Evolutionary conservation across 2,888 invertebrate species (phyloP).

Genomic region (Iphiclides podalirius): DNA sequence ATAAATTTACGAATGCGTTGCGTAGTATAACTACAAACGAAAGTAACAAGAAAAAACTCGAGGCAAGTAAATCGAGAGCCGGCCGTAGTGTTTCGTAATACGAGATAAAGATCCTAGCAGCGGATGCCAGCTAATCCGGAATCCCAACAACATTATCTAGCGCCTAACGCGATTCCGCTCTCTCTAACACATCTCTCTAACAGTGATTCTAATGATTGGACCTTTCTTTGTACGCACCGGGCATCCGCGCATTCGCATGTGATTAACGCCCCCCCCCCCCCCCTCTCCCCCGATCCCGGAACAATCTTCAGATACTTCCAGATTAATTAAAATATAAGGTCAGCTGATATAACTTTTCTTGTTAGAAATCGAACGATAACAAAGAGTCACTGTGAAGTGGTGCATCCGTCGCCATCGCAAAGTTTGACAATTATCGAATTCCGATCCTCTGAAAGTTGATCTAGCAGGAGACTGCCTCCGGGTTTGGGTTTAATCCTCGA

Average conservation of each 20-base stretch:
- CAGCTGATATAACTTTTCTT: too few species aligned
- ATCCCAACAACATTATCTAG: slow-evolving; percentile 58
- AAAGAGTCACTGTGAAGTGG: too few species aligned
- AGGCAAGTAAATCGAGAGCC: neutral
- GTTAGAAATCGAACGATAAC: too few species aligned
- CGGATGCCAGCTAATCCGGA: slow-evolving; percentile 55
- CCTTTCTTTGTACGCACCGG: slow-evolving; percentile 67
- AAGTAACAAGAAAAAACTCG: neutral
- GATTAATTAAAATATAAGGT: too few species aligned
- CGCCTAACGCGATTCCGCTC: slow-evolving; percentile 66
- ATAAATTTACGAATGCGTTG: neutral
- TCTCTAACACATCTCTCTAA: slow-evolving; percentile 74
- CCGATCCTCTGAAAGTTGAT: neutral
- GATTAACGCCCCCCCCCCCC: slow-evolving; percentile 51
- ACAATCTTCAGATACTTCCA: slow-evolving; percentile 64
- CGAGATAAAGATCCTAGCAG: slow-evolving; percentile 42
- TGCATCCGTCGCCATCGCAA: too few species aligned
- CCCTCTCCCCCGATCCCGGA: slow-evolving; percentile 56
- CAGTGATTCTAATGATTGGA: slow-evolving; percentile 76
- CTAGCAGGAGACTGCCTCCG: too few species aligned
- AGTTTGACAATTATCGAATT: neutral
- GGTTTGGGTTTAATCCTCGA: too few species aligned
- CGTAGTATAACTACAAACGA: neutral
- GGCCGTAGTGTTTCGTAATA: slow-evolving; percentile 33
- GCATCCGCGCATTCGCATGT: slow-evolving; percentile 55